Base-by-base conservation (phyloP, 2,888 invertebrate species). In the Bombyx huttoni region DNA sequence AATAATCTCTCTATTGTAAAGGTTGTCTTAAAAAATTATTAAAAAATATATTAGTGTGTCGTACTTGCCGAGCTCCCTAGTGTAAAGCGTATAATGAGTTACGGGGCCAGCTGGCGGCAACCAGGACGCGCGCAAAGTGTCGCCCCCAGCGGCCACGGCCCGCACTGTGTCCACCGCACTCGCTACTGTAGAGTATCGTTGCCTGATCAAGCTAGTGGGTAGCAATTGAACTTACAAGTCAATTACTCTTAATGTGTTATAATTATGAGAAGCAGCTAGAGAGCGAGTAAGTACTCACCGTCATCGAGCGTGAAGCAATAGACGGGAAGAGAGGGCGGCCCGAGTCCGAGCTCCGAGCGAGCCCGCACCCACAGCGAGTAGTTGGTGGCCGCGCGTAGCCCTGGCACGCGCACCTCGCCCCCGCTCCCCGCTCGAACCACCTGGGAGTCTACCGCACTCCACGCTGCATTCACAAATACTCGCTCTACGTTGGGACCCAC, bases 81-180 rank as follows among this genome's bases (percentile, higher is more conserved):
- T 90, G 79, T 94, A 94, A 33, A 96, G 91, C 50, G 93, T 94
- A 76, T 96, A 96, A 78, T 94, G 92, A 45, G 91, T 91, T 61
- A 95, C 91, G 57, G 91, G 89, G 50, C 95, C 95, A 72, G 94
- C 94, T 35, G 92, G 91, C 67, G 91, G 91, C 59, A 93, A 89
- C 96, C 96, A 96, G 54, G 94, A 91, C 54, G 96, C 93, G 63
- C 95, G 89, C 77, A 96, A 93, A 58, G 94, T 91, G 76, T 93
- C 94, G 53, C 92, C 91, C 51, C 94, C 93, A 61, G 94, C 85
- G 3, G 94, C 91, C 54, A 94, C 84, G 10, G 95, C 95, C 76
- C 95, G 95, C 60, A 96, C 91, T 59, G 91, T 90, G 48, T 91
- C 91, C 50, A 94, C 95, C 47, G 92, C 90, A 52, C 93, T 94